phyloP scores from a whole-genome alignment of 2,797 vertebrate species.

The Scolopax bukidnonensis region DNA sequence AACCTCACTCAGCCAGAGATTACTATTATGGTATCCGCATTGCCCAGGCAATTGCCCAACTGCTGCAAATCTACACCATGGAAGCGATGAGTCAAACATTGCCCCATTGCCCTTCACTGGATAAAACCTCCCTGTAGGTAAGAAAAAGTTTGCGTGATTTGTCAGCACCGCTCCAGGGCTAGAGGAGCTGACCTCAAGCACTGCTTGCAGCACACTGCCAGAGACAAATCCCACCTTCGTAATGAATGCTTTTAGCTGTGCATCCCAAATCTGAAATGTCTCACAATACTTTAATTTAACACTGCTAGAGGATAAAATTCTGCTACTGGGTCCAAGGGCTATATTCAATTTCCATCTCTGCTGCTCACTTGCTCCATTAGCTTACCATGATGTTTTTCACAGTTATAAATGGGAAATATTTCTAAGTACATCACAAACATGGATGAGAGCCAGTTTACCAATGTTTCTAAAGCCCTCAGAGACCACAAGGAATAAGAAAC shows the following conservation, averaged over 20 bases:
- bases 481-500: not conserved
- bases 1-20: not conserved
- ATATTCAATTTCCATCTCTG: not conserved
- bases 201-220: accelerated
- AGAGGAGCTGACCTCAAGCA: not conserved
- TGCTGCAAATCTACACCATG: too few species aligned
- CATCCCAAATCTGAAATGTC: not conserved
- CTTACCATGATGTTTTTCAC: not conserved
- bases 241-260: not conserved
- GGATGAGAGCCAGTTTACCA: not conserved
- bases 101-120: not conserved
- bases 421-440: not conserved
- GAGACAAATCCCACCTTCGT: not conserved
- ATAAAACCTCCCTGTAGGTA: not conserved
- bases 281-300: not conserved
- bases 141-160: not conserved
- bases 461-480: not conserved
- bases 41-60: not conserved
- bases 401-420: not conserved
- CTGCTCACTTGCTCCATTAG: not conserved
- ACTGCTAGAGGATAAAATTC: not conserved
- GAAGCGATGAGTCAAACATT: not conserved
- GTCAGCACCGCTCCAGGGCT: not conserved
- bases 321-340: not conserved
- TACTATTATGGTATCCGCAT: accelerated